Evolutionary conservation across 2,113 vertebrate species (phyloP).

Genomic region (Platichthys stellatus): DNA sequence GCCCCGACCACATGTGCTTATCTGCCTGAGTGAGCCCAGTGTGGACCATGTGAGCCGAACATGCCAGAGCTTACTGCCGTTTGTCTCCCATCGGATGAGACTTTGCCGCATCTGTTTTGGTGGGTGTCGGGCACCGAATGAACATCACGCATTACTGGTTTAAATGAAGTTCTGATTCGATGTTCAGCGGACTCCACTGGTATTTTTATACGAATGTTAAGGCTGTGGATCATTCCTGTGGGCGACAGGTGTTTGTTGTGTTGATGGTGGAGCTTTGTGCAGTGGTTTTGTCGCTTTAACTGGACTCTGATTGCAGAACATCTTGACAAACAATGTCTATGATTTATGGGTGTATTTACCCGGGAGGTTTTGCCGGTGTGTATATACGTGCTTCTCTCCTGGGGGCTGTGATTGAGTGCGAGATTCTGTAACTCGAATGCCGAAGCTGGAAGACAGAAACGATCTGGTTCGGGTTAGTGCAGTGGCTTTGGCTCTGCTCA

Average conservation of each 20-base stretch:
- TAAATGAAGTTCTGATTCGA: conserved; percentile 9
- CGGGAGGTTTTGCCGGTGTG: neutral
- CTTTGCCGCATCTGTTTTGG: conserved; percentile 37
- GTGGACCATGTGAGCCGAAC: conserved; percentile 74
- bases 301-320: conserved; percentile 16
- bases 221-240: conserved; percentile 25
- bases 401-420: neutral
- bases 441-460: conserved; percentile 9
- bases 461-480: conserved; percentile 35
- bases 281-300: conserved; percentile 30
- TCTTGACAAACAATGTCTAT: conserved; percentile 14
- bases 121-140: conserved; percentile 3
- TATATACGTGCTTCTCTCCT: conserved; percentile 10
- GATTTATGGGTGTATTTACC: conserved; percentile 8
- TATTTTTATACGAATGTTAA: conserved; percentile 19
- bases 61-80: conserved; percentile 68
- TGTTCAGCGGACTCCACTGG: neutral
- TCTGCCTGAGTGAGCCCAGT: conserved; percentile 74
- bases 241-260: conserved; percentile 30
- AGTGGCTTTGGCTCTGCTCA: conserved; percentile 23
- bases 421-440: conserved; percentile 17
- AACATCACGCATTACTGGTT: neutral
- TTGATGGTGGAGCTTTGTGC: conserved; percentile 11
- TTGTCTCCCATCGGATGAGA: conserved; percentile 55
- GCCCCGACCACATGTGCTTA: conserved; percentile 73